phyloP scores from a whole-genome alignment of 2,888 invertebrate genomes.

The Resseliella maxima region DNA sequence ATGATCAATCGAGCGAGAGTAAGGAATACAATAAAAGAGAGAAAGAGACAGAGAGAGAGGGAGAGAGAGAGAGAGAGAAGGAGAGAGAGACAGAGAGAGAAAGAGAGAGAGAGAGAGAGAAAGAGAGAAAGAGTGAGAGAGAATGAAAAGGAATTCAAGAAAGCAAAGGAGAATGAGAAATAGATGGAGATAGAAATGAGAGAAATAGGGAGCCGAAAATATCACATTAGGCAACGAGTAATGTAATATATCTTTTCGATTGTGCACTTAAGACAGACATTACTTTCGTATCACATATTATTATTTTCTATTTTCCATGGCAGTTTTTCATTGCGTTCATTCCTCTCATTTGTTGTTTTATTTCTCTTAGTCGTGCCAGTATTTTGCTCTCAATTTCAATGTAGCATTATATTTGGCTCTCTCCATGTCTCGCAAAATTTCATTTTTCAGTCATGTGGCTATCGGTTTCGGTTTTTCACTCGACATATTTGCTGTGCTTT shows the following conservation, averaged over 20 bases:
- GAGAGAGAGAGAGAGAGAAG: background rate
- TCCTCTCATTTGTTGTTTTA: background rate
- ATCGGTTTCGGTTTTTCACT: background rate
- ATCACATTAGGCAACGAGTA: constrained; percentile 30
- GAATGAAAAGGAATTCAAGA: too few relatives aligned
- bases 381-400: background rate
- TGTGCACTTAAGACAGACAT: constrained; percentile 23
- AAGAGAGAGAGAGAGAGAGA: too few relatives aligned
- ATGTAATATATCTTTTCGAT: constrained; percentile 51
- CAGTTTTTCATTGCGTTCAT: background rate
- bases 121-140: too few relatives aligned
- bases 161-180: background rate
- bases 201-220: background rate
- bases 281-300: constrained; percentile 25
- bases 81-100: too few relatives aligned
- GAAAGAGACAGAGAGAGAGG: background rate
- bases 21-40: too few relatives aligned
- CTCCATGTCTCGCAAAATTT: too few relatives aligned
- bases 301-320: constrained; percentile 39
- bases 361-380: background rate
- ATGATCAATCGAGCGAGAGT: too few relatives aligned
- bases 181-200: background rate
- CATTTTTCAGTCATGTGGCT: background rate
- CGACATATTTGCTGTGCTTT: background rate
- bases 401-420: too few relatives aligned